Evolutionary conservation across 2,797 vertebrate species (phyloP), one percentile per base, ranked within the genome.

Genomic region (Sphaeramia orbicularis): DNA sequence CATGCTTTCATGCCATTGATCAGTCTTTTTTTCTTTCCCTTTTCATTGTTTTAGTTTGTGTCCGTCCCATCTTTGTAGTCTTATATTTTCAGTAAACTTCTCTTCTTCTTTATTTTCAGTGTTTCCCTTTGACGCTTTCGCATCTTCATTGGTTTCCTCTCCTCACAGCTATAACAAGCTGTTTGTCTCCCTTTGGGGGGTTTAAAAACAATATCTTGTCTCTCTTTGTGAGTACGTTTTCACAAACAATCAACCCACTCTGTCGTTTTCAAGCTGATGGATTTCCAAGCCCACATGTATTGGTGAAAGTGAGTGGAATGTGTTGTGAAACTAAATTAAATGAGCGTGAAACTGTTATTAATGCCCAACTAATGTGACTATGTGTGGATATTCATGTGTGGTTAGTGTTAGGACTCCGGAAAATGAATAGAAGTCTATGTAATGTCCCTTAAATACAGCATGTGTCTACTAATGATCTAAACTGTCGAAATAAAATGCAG

Each of bases 151-250:
- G 21, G 21, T 24, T 24, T 24, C 18, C 6, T 48, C 11, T 50
- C 32, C 15, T 50, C 16, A 15, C 18, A 56, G 15, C 52, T 38
- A 4, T 55, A 56, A 51, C 57, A 40, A 45, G 56, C 50, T 45
- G 6, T 27, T 10, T 37, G 11, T 48, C 11, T 62, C 9, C n/a
- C 18, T 13, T 42, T 36, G 35, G 19, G 40, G 19, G 47, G 4
- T 27, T 30, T n/a, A 12, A 19, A 47, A 53, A 41, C 42, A 9
- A 32, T n/a, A 19, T 55, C 16, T 3, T 16, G 3, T 47, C 35
- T 47, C 1, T 1, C 35, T 32, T 36, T 41, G 43, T 18, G 4
- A 38, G 11, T 41, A 36, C 62, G 44, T 61, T 47, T 30, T 56
- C 16, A 53, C 15, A 18, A 45, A 45, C 41, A 36, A 18, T 58